Evolutionary conservation across 2,113 vertebrate genomes (phyloP), one percentile per base, ranked within the genome.

Genomic region (Pachyramphus minor): DNA sequence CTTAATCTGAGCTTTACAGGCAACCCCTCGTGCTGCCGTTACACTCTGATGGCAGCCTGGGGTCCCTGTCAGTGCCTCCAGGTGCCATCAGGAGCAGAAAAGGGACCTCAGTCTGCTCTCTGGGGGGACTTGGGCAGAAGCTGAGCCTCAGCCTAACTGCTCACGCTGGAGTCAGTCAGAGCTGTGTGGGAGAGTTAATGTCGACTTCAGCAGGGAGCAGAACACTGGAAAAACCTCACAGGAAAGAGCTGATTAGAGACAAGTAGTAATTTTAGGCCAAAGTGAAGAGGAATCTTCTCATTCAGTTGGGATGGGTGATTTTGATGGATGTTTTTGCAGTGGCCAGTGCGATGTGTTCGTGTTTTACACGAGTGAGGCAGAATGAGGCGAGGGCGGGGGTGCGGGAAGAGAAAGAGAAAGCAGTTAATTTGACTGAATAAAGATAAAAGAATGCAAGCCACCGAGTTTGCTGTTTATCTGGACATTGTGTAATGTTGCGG

Each of bases 341-440:
- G 95, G 58, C 92, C 91, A 84, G 93, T 74, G 78, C 87, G 66
- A 58, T 24, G 30, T 79, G 88, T 96, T 94, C 96, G 86, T 96
- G 10, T 98, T 97, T 98, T 44, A 96, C 96, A 76, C 47, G 94
- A 94, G 93, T 35, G 67, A 96, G 96, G 77, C 60, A 95, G 89
- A 95, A 75, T 58, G 77, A 95, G 89, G 42, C 2, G 4, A 74
- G 55, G 50, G 71, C 5, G 7, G 45, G 58, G 49, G 56, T 71
- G 69, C 2, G 0, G 88, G 64, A 88, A 90, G 90, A 93, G 97
- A 94, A 96, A 96, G 47, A 71, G 96, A 92, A 95, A 96, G 96
- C 96, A 69, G 97, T 96, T 97, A 95, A 97, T 98, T 97, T 96
- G 96, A 94, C 97, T 98, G 97, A 97, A 97, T 97, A 98, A 97